phyloP scores from a whole-genome alignment of 2,888 invertebrate species.

The Sphecodes monilicornis region DNA sequence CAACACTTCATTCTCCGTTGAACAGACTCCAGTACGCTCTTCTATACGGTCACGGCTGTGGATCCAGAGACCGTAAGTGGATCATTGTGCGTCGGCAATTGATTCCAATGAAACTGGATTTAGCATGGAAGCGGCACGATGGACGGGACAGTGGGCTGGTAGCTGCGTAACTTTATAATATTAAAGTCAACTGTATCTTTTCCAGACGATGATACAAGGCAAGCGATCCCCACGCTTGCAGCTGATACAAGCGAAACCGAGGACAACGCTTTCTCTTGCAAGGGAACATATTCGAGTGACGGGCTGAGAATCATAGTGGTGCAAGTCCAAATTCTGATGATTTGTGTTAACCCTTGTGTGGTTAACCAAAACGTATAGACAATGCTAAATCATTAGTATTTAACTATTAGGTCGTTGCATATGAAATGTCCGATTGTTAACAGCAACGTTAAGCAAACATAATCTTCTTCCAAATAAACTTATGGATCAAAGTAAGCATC shows the following conservation, averaged over 20 bases:
- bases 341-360: no score
- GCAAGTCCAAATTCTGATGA: no score
- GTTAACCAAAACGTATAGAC: no score
- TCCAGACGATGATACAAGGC: not conserved
- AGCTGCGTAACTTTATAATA: not conserved
- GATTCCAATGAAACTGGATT: conserved; percentile 21
- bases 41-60: not conserved
- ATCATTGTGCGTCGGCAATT: conserved; percentile 22
- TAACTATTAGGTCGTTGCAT: no score
- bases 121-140: not conserved
- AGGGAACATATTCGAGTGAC: no score
- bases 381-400: no score
- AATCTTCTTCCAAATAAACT: no score
- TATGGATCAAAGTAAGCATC: no score
- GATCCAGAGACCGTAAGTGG: not conserved
- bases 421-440: no score
- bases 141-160: not conserved
- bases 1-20: conserved; percentile 48
- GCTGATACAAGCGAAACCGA: no score
- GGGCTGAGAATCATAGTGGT: no score
- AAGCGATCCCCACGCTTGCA: not conserved
- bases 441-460: no score
- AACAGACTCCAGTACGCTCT: not conserved
- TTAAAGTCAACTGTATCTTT: not conserved
- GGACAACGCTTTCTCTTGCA: not conserved